A percentile compares a stretch with the other conserved stretches of the same genome.
These are phyloP conservation scores for Elysia chlorotica DNA, from an alignment of 1,140 invertebrate species.

Conservation along the genomic window DNA sequence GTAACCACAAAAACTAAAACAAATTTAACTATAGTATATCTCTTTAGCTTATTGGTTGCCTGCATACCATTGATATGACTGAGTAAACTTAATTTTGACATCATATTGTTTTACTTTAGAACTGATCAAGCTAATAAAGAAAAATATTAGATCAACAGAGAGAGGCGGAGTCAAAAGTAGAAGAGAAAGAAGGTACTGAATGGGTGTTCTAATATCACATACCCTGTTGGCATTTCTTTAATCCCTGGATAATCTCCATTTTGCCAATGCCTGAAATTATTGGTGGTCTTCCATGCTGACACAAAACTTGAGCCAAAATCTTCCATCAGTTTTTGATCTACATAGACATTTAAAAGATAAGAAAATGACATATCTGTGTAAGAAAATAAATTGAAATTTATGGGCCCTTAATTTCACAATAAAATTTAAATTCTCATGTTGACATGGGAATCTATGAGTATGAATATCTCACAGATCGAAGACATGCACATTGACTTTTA, in stretches of 20 bases:
- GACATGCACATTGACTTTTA: not conserved
- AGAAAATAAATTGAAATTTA: not conserved
- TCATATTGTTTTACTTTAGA: too few species aligned
- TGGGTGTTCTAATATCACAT: too few species aligned
- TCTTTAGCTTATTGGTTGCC: too few species aligned
- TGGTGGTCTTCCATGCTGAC: slow-evolving; percentile 81
- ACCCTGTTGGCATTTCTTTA: slow-evolving; percentile 50
- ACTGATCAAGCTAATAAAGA: too few species aligned
- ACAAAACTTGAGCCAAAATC: slow-evolving; percentile 89
- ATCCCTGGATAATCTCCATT: slow-evolving; percentile 63
- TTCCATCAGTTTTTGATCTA: slow-evolving; percentile 68
- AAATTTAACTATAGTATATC: not conserved
- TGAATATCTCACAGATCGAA: not conserved
- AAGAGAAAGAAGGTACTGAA: too few species aligned
- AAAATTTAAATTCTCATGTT: not conserved
- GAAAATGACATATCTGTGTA: slow-evolving; percentile 5
- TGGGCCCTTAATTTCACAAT: not conserved
- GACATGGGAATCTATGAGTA: not conserved
- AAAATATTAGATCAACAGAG: too few species aligned
- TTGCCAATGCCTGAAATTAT: slow-evolving; percentile 86
- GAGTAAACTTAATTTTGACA: too few species aligned
- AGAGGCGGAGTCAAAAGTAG: too few species aligned
- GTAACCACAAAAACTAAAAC: not conserved
- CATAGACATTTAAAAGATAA: too few species aligned
- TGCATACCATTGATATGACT: too few species aligned